These are phyloP conservation scores for Brevimyrus niger DNA, from an alignment of 2,113 vertebrate species.

Conservation along the genomic window DNA sequence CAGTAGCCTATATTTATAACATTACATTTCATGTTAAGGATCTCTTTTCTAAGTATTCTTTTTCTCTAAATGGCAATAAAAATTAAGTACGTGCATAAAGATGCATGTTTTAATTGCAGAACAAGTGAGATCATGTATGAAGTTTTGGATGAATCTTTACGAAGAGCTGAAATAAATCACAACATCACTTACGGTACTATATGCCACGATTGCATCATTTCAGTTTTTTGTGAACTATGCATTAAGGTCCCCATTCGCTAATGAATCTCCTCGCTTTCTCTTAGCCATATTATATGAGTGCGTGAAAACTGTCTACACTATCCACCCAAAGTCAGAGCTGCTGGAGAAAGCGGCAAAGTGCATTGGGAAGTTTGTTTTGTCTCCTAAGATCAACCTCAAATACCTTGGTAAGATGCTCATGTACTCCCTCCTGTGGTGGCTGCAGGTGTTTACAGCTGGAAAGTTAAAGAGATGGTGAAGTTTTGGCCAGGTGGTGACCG, in stretches of 20 bases:
- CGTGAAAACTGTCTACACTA: slow-evolving; percentile 87
- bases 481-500: slow-evolving; percentile 1
- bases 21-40: background rate
- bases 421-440: slow-evolving; percentile 8
- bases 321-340: slow-evolving; percentile 83
- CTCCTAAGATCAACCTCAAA: slow-evolving; percentile 93
- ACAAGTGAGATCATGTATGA: slow-evolving; percentile 91
- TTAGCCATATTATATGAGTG: slow-evolving; percentile 93
- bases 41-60: background rate
- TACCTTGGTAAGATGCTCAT: slow-evolving; percentile 77
- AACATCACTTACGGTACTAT: slow-evolving; percentile 98
- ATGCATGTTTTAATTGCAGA: slow-evolving; percentile 53
- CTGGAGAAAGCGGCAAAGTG: slow-evolving; percentile 92
- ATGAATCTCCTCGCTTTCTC: slow-evolving; percentile 18
- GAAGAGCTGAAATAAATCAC: slow-evolving; percentile 96
- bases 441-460: background rate
- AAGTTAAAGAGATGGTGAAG: background rate
- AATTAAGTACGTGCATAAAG: background rate
- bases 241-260: background rate
- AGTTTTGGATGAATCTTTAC: slow-evolving; percentile 89
- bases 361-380: slow-evolving; percentile 93
- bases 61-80: background rate
- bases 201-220: slow-evolving; percentile 30
- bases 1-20: background rate
- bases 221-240: background rate